Conservation (phyloP, 2,888 invertebrate genomes). For the Ophion slaviceki region DNA sequence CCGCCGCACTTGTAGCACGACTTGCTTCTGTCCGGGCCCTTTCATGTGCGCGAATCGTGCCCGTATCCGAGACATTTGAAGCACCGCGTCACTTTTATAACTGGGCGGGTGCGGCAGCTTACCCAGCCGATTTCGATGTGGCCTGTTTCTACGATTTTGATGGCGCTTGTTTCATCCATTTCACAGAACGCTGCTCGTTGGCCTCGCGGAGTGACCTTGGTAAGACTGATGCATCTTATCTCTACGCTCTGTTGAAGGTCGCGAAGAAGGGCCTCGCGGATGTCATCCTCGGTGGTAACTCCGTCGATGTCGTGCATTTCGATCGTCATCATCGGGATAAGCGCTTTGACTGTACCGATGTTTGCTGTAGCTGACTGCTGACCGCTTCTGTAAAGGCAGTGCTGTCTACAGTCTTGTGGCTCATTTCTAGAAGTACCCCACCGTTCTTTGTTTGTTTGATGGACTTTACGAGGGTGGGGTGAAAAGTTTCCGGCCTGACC, state of each 20-base stretch:
- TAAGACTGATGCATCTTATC: constrained; percentile 5
- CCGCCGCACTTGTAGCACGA: constrained; percentile 42
- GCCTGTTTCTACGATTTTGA: not conserved
- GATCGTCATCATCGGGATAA: not conserved
- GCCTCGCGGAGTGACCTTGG: not conserved
- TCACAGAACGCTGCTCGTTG: constrained; percentile 12
- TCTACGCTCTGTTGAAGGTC: not conserved
- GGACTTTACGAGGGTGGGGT: too few species aligned
- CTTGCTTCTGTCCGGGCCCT: constrained; percentile 8
- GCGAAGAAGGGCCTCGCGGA: constrained; percentile 8
- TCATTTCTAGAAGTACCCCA: constrained; percentile 24
- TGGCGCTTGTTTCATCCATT: constrained; percentile 1
- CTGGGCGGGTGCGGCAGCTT: constrained; percentile 9
- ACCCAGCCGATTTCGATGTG: constrained; percentile 34
- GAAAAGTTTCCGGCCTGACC: too few species aligned
- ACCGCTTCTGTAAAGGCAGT: constrained; percentile 15
- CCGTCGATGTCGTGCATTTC: constrained; percentile 41
- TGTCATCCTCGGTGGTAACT: not conserved
- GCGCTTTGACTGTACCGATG: not conserved
- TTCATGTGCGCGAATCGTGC: too few species aligned
- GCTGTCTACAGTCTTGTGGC: constrained; percentile 11
- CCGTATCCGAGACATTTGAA: too few species aligned
- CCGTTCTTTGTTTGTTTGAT: constrained; percentile 31
- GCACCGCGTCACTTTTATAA: not conserved
- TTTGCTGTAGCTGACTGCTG: not conserved